These are phyloP conservation scores for Channa striata DNA, from an alignment of 2,797 vertebrate species.

Conservation along the genomic window DNA sequence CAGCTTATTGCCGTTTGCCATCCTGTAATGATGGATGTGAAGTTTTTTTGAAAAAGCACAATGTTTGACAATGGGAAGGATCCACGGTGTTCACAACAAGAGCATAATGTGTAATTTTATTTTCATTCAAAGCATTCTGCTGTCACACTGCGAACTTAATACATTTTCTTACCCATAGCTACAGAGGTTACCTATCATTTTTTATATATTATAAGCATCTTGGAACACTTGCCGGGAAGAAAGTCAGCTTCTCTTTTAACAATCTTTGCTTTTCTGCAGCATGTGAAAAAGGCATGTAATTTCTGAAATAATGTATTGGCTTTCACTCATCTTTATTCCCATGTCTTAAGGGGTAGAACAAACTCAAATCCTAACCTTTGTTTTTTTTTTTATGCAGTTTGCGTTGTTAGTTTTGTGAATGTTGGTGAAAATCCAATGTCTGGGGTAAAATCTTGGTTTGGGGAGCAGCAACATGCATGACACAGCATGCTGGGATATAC, in stretches of 20 bases:
- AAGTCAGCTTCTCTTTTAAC: slow-evolving; percentile 43
- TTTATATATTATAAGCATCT: slow-evolving; percentile 49
- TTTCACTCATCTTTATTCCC: slow-evolving; percentile 20
- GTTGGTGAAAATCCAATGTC: slow-evolving; percentile 49
- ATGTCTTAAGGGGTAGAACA: slow-evolving; percentile 17
- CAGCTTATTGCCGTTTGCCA: slow-evolving; percentile 62
- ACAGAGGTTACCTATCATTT: slow-evolving; percentile 42
- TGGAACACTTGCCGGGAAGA: slow-evolving; percentile 16
- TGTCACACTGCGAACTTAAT: slow-evolving; percentile 59
- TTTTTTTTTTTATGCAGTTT: slow-evolving; percentile 21
- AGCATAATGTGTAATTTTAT: slow-evolving; percentile 72
- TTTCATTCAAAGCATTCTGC: slow-evolving; percentile 64
- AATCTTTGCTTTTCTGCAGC: slow-evolving; percentile 58
- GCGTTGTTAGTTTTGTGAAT: slow-evolving; percentile 35
- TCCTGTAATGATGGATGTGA: slow-evolving; percentile 65
- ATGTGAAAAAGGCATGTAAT: slow-evolving; percentile 66
- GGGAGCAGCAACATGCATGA: slow-evolving; percentile 70
- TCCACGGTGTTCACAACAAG: slow-evolving; percentile 65
- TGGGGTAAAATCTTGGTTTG: slow-evolving; percentile 52
- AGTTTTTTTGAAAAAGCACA: slow-evolving; percentile 54
- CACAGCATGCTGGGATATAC: slow-evolving; percentile 65
- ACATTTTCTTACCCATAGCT: slow-evolving; percentile 13
- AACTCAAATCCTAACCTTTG: slow-evolving; percentile 26
- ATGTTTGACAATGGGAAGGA: slow-evolving; percentile 57
- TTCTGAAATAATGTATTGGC: slow-evolving; percentile 27